Percentiles rank a stretch among this genome's conserved stretches.
Conservation (phyloP, 2,113 vertebrate genomes). For the Numida meleagris region DNA sequence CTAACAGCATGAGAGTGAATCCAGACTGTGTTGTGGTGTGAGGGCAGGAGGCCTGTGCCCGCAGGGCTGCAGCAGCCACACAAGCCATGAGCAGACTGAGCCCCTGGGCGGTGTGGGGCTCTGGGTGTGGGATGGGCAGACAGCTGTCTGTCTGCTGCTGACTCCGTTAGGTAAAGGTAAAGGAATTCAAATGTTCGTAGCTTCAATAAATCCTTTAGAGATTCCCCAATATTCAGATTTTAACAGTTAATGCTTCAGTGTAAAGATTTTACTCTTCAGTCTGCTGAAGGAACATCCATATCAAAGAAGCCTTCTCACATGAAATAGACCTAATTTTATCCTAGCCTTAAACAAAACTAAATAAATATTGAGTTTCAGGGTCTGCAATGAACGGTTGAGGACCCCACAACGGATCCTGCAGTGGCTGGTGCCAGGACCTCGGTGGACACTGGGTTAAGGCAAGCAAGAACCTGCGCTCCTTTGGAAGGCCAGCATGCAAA, state of each 20-base stretch:
- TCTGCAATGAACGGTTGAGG: background rate
- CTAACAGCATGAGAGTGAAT: rapidly evolving
- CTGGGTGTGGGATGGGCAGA: background rate
- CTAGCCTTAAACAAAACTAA: background rate
- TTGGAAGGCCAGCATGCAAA: conserved; percentile 45
- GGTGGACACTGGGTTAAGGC: background rate
- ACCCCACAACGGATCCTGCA: background rate
- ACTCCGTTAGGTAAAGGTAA: rapidly evolving
- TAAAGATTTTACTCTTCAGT: background rate
- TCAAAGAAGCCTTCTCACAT: background rate
- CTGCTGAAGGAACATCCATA: background rate
- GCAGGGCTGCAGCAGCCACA: background rate
- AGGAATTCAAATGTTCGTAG: background rate
- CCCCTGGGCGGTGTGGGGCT: background rate
- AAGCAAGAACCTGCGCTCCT: conserved; percentile 24
- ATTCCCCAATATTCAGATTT: background rate
- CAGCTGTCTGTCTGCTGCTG: background rate
- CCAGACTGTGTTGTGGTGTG: rapidly evolving
- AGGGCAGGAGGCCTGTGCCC: background rate
- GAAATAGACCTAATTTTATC: background rate
- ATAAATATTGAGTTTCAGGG: background rate
- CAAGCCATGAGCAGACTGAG: rapidly evolving
- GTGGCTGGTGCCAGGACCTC: background rate
- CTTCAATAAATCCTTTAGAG: background rate
- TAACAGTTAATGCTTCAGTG: background rate